These are phyloP conservation scores for Ginglymostoma cirratum DNA, from an alignment of 2,113 vertebrate genomes.

Conservation along the genomic window DNA sequence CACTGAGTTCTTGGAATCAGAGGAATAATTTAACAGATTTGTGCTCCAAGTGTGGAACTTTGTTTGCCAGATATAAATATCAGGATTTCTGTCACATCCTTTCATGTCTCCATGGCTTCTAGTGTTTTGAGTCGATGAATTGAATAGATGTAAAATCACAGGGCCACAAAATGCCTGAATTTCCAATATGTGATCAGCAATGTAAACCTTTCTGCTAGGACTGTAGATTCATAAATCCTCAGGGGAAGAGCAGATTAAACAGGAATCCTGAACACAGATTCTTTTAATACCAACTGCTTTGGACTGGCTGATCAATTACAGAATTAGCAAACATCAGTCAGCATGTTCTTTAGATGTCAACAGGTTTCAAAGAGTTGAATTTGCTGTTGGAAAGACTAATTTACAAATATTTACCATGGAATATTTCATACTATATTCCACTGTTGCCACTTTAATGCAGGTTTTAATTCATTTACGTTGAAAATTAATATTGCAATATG, in stretches of 20 bases:
- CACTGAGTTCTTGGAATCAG: neutral
- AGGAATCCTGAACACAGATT: neutral
- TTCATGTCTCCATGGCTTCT: neutral
- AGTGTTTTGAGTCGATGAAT: neutral
- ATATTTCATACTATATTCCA: neutral
- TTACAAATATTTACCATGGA: neutral
- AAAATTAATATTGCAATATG: neutral
- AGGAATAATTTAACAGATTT: slow-evolving; percentile 24
- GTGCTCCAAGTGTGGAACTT: neutral
- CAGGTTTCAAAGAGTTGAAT: neutral
- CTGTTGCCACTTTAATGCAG: neutral
- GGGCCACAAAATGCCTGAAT: neutral
- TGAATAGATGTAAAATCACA: neutral
- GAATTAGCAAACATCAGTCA: neutral
- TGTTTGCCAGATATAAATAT: neutral
- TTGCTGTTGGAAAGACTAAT: neutral
- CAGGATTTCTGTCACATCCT: neutral
- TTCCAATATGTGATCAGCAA: neutral
- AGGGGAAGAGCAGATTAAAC: neutral
- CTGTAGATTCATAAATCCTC: neutral
- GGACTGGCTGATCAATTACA: neutral
- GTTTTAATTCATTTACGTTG: neutral
- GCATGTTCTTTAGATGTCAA: neutral
- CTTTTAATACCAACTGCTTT: neutral
- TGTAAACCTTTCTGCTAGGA: neutral